These are phyloP conservation scores for Oryzias javanicus DNA, from an alignment of 2,113 vertebrate genomes.

Conservation along the genomic window DNA sequence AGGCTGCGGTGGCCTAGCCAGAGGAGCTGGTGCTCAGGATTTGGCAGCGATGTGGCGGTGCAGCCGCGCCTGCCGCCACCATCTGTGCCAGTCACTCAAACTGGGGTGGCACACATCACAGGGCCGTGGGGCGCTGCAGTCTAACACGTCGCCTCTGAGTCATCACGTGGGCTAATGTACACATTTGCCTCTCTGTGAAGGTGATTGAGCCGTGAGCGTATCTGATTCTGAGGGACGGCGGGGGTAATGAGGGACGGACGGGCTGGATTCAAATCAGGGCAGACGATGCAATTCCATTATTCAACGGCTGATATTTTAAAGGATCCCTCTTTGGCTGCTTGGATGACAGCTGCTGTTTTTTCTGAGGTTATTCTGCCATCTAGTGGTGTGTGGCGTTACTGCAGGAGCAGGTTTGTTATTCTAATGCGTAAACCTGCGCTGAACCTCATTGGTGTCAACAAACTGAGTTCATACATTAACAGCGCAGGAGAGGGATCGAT, in stretches of 20 bases:
- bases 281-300: slow-evolving; percentile 49
- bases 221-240: slow-evolving; percentile 46
- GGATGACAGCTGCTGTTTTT: not conserved
- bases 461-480: slow-evolving; percentile 17
- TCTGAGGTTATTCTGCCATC: slow-evolving; percentile 58
- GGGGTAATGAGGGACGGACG: slow-evolving; percentile 54
- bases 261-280: slow-evolving; percentile 48
- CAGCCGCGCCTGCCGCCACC: slow-evolving; percentile 48
- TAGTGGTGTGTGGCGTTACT: slow-evolving; percentile 32
- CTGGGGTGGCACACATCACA: slow-evolving; percentile 29
- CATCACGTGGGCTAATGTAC: slow-evolving; percentile 21
- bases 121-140: slow-evolving; percentile 8
- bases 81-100: slow-evolving; percentile 61
- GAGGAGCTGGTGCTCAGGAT: not conserved
- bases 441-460: not conserved
- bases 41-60: slow-evolving; percentile 18
- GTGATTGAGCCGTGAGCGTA: slow-evolving; percentile 34
- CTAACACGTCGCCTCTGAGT: slow-evolving; percentile 31
- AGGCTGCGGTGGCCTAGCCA: slow-evolving; percentile 8
- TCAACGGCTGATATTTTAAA: slow-evolving; percentile 38
- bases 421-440: not conserved
- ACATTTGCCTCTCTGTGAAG: slow-evolving; percentile 21
- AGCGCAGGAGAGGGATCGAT: slow-evolving; percentile 1
- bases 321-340: slow-evolving; percentile 10
- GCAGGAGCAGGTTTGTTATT: not conserved